Evolutionary conservation across 1,140 invertebrate genomes (phyloP), one percentile per base, ranked within the genome.

Genomic region (Drosophila nasuta): DNA sequence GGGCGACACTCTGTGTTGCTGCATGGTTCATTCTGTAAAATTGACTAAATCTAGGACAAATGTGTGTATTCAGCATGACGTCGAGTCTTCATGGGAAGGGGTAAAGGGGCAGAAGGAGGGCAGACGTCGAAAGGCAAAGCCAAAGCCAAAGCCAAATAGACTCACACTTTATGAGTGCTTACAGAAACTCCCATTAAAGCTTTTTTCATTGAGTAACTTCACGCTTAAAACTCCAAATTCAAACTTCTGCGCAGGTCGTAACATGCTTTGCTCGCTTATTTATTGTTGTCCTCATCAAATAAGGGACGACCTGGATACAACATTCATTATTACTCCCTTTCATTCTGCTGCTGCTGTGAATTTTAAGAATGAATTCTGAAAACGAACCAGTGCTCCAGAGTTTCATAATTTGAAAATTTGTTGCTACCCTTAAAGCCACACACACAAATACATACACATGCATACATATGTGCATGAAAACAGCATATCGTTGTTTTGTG

Each of bases 201-300:
- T 89, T 85, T 88, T 87, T 89, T 89, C 85, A 89, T 89, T 89
- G 78, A 89, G 71, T 67, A 88, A 88, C 81, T 83, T 48, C 58
- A 49, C 54, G 51, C 20, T 52, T 75, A 69, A 81, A 79, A 79
- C 82, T 76, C 64, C 73, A 66, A 25, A 20, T 60, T 64, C 56
- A 89, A 68, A 72, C 67, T 76, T 85, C 65, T 89, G 85, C 85
- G 85, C 85, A 89, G 86, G 85, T 88, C 80, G 77, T 71, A 69
- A 78, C 56, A 49, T 71, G 71, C 67, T 67, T 75, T 81, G 46
- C 35, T 60, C 45, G 64, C 57, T 48, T 48, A 35, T 63, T 43
- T 25, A 25, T 38, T 38, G 35, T 38, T 30, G 52, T 67, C 57
- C 25, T 5, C 3, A 20, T 11, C 20, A 25, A 25, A 25, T 20